Evolutionary conservation across 2,113 vertebrate genomes (phyloP).

Genomic region (Ophiodon elongatus): DNA sequence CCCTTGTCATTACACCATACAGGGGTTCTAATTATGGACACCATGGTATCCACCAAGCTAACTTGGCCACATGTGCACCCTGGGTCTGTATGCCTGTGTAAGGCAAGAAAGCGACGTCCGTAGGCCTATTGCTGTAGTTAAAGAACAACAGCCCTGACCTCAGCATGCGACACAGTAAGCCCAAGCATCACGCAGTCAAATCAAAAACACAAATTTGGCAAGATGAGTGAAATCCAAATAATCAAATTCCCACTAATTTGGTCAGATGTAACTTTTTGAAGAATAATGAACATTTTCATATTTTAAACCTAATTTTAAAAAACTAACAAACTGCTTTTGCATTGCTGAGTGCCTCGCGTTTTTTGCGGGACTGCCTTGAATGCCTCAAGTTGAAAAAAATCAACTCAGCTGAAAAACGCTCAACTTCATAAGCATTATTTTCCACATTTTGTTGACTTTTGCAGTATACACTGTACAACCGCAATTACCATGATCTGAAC

Average conservation of each 20-base stretch:
- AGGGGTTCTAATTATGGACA: slow-evolving; percentile 83
- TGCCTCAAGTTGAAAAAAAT: background rate
- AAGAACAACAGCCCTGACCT: slow-evolving; percentile 52
- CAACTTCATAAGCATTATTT: too few species aligned
- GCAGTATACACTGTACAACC: too few species aligned
- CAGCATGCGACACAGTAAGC: slow-evolving; percentile 39
- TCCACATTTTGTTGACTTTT: too few species aligned
- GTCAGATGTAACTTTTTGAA: slow-evolving; percentile 41
- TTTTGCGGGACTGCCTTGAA: background rate
- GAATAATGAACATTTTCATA: slow-evolving; percentile 40
- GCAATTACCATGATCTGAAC: background rate
- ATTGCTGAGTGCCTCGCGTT: background rate
- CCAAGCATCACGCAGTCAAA: slow-evolving; percentile 10
- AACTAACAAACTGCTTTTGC: background rate
- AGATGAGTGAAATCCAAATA: slow-evolving; percentile 12
- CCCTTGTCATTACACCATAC: slow-evolving; percentile 81
- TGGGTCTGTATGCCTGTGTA: slow-evolving; percentile 23
- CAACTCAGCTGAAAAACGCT: background rate
- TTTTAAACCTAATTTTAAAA: background rate
- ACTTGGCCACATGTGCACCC: slow-evolving; percentile 55
- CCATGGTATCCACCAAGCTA: slow-evolving; percentile 66
- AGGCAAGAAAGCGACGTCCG: slow-evolving; percentile 17
- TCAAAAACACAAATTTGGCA: slow-evolving; percentile 16
- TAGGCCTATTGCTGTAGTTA: slow-evolving; percentile 16
- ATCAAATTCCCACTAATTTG: slow-evolving; percentile 33